These are phyloP conservation scores for Meta bourneti DNA, from an alignment of 2,888 invertebrate genomes.

Conservation along the genomic window DNA sequence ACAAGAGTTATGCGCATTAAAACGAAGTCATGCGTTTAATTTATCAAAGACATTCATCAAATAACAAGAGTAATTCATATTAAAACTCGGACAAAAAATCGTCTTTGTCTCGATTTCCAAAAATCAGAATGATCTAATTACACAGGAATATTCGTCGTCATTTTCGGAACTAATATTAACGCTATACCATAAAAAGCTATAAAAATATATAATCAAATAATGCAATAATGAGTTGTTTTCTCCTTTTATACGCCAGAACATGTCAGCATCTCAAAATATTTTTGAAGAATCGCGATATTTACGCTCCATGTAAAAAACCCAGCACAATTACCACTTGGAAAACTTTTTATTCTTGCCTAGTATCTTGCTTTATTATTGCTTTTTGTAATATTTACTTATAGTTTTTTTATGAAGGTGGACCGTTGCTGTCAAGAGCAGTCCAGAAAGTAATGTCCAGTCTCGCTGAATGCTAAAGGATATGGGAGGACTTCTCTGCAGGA, in stretches of 20 bases:
- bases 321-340: background rate
- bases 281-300: background rate
- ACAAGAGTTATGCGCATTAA: no score
- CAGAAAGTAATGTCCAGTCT: background rate
- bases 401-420: conserved; percentile 4
- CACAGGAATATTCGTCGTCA: background rate
- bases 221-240: background rate
- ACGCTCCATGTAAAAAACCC: background rate
- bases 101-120: no score
- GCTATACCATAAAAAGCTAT: background rate
- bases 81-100: no score
- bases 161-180: background rate
- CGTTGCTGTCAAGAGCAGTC: conserved; percentile 16
- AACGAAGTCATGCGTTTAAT: no score
- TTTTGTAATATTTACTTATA: background rate
- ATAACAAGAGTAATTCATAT: no score
- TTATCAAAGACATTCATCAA: no score
- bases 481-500: conserved; percentile 19
- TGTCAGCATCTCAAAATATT: background rate
- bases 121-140: background rate
- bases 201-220: background rate
- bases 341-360: background rate
- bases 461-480: conserved; percentile 11
- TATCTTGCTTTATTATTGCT: background rate
- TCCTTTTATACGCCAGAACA: background rate